Conservation (phyloP, 2,888 invertebrate genomes). For the Ctenicera cuprea region DNA sequence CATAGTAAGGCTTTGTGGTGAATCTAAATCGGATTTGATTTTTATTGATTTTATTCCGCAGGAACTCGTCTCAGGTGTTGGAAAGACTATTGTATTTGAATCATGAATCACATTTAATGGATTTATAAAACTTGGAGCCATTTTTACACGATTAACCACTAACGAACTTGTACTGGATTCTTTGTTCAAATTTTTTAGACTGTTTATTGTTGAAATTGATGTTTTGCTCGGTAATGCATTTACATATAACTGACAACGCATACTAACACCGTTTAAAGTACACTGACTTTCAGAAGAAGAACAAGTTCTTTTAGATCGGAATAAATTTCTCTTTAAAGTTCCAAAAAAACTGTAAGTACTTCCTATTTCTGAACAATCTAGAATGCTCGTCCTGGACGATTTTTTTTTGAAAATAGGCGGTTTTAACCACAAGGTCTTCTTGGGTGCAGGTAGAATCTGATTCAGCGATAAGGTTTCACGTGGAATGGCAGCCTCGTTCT, state of each 20-base stretch:
- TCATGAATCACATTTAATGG: background rate
- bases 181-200: background rate
- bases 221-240: conserved; percentile 14
- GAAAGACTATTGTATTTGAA: background rate
- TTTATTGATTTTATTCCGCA: background rate
- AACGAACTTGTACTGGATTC: background rate
- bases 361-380: background rate
- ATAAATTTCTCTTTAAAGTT: background rate
- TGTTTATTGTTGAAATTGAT: background rate
- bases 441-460: conserved; percentile 57
- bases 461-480: conserved; percentile 51
- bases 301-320: background rate
- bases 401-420: background rate
- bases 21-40: background rate
- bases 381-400: background rate
- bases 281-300: no score
- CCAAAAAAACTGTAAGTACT: background rate
- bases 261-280: no score
- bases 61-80: background rate
- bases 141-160: conserved; percentile 19
- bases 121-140: conserved; percentile 5
- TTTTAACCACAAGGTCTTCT: conserved; percentile 17
- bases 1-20: background rate
- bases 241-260: background rate
- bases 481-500: conserved; percentile 56